Evolutionary conservation across 2,113 vertebrate species (phyloP).

Genomic region (Saguinus midas): DNA sequence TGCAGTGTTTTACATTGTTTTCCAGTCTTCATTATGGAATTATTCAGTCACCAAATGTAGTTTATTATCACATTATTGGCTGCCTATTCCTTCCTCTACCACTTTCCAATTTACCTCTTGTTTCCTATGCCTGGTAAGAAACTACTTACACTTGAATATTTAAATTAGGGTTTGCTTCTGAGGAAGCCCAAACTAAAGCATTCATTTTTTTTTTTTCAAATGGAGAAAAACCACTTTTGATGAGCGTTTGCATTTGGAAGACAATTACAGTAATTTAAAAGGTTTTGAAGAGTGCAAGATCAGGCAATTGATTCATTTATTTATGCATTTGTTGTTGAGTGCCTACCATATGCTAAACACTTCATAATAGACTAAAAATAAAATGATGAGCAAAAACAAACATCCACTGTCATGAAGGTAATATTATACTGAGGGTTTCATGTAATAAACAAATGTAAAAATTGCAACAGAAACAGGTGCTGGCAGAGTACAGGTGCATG

Average conservation of each 20-base stretch:
- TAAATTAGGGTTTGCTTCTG: background rate
- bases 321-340: background rate
- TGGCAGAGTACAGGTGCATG: too few relatives aligned
- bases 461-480: background rate
- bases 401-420: background rate
- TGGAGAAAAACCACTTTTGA: background rate
- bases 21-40: background rate
- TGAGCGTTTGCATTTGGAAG: background rate
- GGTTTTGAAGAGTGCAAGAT: background rate
- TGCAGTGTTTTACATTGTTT: background rate
- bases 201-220: background rate
- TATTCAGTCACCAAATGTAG: background rate
- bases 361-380: background rate
- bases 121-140: background rate
- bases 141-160: background rate
- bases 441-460: background rate
- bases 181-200: background rate
- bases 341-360: background rate
- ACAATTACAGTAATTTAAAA: background rate
- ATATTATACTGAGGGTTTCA: background rate
- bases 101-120: background rate
- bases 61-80: background rate
- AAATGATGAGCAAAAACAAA: background rate
- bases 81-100: background rate
- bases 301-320: background rate